A percentile compares a stretch with the other conserved stretches of the same genome.
Evolutionary conservation across 2,888 invertebrate genomes (phyloP).

Genomic region (Polietes domitor): DNA sequence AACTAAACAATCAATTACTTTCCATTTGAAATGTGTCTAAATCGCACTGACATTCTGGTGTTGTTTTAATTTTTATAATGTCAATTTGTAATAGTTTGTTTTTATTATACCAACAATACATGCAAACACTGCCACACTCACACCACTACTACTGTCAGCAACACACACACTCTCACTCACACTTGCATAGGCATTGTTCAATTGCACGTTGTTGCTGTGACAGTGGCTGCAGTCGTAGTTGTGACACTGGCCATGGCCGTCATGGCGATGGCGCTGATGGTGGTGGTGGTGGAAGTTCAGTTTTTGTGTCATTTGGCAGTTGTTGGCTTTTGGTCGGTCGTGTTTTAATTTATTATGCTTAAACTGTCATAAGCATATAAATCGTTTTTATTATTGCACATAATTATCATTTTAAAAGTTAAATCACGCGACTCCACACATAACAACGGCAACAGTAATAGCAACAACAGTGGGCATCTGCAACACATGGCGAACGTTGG

Average conservation of each 20-base stretch:
- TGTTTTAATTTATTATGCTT: constrained; percentile 73
- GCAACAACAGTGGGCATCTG: constrained; percentile 7
- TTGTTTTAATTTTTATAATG: constrained; percentile 41
- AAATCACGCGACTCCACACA: constrained; percentile 68
- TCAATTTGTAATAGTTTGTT: constrained; percentile 40
- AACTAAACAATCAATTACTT: constrained; percentile 34
- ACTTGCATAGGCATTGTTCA: background rate
- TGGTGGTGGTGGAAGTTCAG: constrained; percentile 31
- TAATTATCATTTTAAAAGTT: constrained; percentile 77
- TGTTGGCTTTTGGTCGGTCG: constrained; percentile 41
- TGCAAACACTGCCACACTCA: constrained; percentile 12
- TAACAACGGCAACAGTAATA: constrained; percentile 1
- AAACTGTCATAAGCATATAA: constrained; percentile 79
- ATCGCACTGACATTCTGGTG: constrained; percentile 32
- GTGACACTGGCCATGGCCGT: background rate
- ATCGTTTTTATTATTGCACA: constrained; percentile 79
- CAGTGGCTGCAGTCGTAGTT: background rate
- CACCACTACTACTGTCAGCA: background rate
- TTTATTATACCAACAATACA: constrained; percentile 15
- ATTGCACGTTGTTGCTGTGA: background rate
- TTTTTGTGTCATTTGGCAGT: constrained; percentile 43
- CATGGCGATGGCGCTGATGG: background rate
- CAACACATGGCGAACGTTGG: constrained; percentile 20
- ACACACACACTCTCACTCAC: background rate
- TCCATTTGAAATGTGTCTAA: constrained; percentile 36